phyloP scores from a whole-genome alignment of 2,888 invertebrate species.

The Tryphoninae sp. region DNA sequence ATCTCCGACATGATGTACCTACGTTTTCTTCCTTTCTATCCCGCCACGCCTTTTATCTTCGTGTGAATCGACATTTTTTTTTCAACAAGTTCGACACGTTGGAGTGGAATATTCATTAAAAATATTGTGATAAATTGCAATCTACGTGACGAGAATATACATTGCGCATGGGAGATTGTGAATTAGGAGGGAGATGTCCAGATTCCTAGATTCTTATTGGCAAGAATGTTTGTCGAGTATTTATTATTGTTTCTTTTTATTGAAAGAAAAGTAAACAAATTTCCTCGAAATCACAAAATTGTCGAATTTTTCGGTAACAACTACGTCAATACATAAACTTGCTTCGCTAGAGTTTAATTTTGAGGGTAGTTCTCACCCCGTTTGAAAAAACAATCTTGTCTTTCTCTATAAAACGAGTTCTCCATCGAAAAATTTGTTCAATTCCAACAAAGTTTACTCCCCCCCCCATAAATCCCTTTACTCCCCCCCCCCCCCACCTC shows the following conservation, averaged over 20 bases:
- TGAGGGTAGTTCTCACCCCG: too few relatives aligned
- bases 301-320: too few relatives aligned
- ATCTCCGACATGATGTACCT: background rate
- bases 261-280: too few relatives aligned
- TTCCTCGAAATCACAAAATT: too few relatives aligned
- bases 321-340: too few relatives aligned
- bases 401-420: background rate
- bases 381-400: background rate
- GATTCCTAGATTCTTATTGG: too few relatives aligned
- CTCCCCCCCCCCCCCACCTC: background rate
- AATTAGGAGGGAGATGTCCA: too few relatives aligned
- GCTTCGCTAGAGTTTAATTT: too few relatives aligned
- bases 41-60: background rate
- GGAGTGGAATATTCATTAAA: background rate
- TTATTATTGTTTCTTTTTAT: too few relatives aligned
- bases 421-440: background rate
- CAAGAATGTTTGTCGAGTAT: too few relatives aligned
- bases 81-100: background rate
- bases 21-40: background rate
- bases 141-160: background rate
- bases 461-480: background rate
- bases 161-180: too few relatives aligned
- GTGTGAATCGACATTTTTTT: conserved; percentile 11
- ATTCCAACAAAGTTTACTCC: background rate
- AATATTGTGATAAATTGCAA: background rate